Conservation (phyloP, 1,140 invertebrate genomes). For the Drosophila kikkawai region DNA sequence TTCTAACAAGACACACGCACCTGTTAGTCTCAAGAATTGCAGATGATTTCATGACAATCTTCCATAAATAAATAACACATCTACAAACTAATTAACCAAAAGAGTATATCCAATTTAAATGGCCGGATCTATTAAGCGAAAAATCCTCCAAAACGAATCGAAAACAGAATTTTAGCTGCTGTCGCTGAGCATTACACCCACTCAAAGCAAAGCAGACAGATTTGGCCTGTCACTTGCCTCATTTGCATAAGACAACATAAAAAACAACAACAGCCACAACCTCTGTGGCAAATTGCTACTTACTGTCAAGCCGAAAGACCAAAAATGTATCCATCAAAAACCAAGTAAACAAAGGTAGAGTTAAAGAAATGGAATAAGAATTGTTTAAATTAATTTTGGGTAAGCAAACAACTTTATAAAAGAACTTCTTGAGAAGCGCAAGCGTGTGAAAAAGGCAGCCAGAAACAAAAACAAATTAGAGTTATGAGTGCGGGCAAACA, state of each 20-base stretch:
- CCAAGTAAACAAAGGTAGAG: constrained; percentile 41
- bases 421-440: constrained; percentile 35
- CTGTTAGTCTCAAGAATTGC: too few species aligned
- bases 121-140: constrained; percentile 30
- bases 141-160: constrained; percentile 21
- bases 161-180: constrained; percentile 24
- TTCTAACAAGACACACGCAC: too few species aligned
- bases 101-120: constrained; percentile 5
- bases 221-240: constrained; percentile 43
- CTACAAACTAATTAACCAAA: constrained; percentile 16
- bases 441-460: constrained; percentile 45
- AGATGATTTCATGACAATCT: background rate
- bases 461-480: constrained; percentile 61
- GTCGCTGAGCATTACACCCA: constrained; percentile 34
- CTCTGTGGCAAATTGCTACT: constrained; percentile 63
- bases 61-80: constrained; percentile 2
- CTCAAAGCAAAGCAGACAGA: constrained; percentile 6
- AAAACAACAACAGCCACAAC: background rate
- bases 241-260: constrained; percentile 47
- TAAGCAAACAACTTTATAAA: constrained; percentile 42
- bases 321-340: constrained; percentile 60
- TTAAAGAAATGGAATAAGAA: constrained; percentile 42
- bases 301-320: constrained; percentile 52
- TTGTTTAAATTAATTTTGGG: constrained; percentile 50
- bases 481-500: constrained; percentile 57